phyloP scores from a whole-genome alignment of 2,113 vertebrate species.

The Heterotilapia buettikoferi region DNA sequence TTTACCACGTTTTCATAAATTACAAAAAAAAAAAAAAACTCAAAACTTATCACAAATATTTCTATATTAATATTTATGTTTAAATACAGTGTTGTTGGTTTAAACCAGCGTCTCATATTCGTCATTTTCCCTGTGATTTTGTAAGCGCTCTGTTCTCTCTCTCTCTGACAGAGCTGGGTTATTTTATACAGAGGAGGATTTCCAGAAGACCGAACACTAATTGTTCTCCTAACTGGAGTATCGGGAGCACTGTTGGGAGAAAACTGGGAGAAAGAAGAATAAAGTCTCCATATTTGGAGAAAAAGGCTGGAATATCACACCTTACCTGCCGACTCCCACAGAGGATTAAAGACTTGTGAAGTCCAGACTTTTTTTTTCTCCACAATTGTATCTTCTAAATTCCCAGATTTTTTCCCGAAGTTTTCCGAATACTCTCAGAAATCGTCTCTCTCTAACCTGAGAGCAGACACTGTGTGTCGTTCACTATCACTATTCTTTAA shows the following conservation, averaged over 20 bases:
- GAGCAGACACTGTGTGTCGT: not conserved
- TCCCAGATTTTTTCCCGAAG: rapidly evolving
- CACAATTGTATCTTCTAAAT: rapidly evolving
- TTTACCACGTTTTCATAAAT: not conserved
- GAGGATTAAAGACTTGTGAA: rapidly evolving
- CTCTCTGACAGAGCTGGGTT: not conserved
- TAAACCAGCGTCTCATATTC: not conserved
- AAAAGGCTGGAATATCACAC: not conserved
- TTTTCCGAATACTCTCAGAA: not conserved
- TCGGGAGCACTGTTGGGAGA: not conserved
- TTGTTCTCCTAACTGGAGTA: not conserved
- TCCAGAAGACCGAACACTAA: not conserved
- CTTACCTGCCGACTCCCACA: not conserved
- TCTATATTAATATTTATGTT: not conserved
- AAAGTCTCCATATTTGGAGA: not conserved
- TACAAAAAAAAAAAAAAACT: rapidly evolving
- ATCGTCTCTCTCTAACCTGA: not conserved
- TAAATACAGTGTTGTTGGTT: not conserved
- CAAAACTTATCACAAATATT: not conserved
- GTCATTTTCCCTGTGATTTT: not conserved
- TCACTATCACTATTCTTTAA: not conserved
- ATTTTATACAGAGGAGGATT: not conserved
- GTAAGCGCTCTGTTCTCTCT: rapidly evolving
- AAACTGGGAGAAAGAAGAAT: not conserved
- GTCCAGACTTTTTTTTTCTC: not conserved